Evolutionary conservation across 2,113 vertebrate genomes (phyloP).

Genomic region (Phainopepla nitens): DNA sequence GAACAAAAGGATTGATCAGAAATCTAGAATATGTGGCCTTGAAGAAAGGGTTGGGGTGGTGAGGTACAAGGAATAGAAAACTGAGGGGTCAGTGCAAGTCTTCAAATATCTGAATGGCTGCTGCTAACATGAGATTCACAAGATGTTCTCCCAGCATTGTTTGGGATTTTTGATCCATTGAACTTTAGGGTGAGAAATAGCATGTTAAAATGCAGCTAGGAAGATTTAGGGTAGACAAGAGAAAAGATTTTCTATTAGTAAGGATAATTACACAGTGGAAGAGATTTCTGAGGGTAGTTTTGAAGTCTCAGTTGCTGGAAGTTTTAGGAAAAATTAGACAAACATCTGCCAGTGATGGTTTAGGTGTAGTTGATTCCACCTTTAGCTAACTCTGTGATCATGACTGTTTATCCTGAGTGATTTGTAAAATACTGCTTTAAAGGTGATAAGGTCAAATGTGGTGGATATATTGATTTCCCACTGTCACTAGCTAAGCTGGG

Average conservation of each 20-base stretch:
- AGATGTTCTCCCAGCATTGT: background rate
- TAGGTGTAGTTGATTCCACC: background rate
- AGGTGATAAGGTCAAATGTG: slow-evolving; percentile 53
- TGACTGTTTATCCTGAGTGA: slow-evolving; percentile 38
- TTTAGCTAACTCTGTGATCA: slow-evolving; percentile 27
- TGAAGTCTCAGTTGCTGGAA: background rate
- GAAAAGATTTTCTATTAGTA: background rate
- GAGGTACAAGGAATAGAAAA: background rate
- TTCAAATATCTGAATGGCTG: background rate
- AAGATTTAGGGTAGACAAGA: background rate
- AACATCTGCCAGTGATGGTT: slow-evolving; percentile 2
- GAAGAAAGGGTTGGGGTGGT: background rate
- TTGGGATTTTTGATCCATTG: background rate
- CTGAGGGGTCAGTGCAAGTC: background rate
- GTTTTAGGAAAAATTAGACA: slow-evolving; percentile 14
- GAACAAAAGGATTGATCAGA: background rate
- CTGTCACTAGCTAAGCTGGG: background rate
- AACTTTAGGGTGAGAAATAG: background rate
- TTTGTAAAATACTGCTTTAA: slow-evolving; percentile 50
- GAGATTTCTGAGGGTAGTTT: background rate
- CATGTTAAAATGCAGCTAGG: background rate
- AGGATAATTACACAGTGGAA: background rate
- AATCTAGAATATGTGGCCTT: background rate
- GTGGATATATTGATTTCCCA: slow-evolving; percentile 54
- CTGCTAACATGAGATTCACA: background rate